phyloP scores from a whole-genome alignment of 2,888 invertebrate species.

The Tinea trinotella region DNA sequence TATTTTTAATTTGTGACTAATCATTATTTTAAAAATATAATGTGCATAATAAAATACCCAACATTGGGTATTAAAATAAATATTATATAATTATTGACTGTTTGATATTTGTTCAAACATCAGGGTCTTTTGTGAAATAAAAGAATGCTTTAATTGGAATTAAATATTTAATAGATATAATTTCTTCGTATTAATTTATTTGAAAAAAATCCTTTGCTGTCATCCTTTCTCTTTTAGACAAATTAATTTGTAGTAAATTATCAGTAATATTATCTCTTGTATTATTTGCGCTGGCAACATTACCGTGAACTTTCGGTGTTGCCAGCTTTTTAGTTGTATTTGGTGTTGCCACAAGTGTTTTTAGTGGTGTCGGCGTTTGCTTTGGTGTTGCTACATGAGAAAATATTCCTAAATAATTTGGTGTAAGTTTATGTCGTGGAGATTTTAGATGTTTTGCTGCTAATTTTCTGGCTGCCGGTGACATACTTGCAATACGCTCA shows the following conservation, averaged over 20 bases:
- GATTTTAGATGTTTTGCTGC: conserved; percentile 76
- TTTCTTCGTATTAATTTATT: not conserved
- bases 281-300: conserved; percentile 22
- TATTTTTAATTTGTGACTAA: no score
- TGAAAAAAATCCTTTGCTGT: conserved; percentile 87
- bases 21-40: no score
- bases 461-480: conserved; percentile 92
- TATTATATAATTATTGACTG: no score
- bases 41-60: no score
- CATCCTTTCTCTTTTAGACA: conserved; percentile 80
- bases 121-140: no score
- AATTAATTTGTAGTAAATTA: conserved; percentile 85
- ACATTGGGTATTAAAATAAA: no score
- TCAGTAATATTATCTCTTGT: conserved; percentile 78
- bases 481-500: conserved; percentile 91
- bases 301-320: conserved; percentile 24
- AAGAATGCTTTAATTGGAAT: no score
- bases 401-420: conserved; percentile 47
- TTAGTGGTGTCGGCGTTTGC: conserved; percentile 32
- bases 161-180: not conserved
- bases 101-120: no score
- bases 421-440: conserved; percentile 56
- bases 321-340: conserved; percentile 26
- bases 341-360: conserved; percentile 40
- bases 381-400: conserved; percentile 39